Conservation (phyloP, 1,140 invertebrate species). For the Anoplophora glabripennis region DNA sequence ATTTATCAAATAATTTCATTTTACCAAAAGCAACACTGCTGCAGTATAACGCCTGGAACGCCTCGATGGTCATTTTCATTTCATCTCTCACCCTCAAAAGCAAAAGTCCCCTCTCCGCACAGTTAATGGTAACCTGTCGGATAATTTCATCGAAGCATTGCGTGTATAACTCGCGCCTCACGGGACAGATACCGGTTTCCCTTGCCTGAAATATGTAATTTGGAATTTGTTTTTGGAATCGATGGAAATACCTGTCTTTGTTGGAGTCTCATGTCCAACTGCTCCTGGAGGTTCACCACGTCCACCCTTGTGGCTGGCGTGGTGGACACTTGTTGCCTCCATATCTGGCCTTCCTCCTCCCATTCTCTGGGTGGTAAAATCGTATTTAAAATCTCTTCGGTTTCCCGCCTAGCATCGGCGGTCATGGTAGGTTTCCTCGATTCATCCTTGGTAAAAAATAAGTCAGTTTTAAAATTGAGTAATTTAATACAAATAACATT, state of each 20-base stretch:
- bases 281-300: slow-evolving; percentile 93
- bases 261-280: slow-evolving; percentile 87
- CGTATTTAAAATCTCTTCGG: slow-evolving; percentile 92
- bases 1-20: background rate
- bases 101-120: slow-evolving; percentile 92
- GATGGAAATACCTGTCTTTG: slow-evolving; percentile 63
- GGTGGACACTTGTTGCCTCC: slow-evolving; percentile 88
- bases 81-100: slow-evolving; percentile 91
- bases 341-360: slow-evolving; percentile 85
- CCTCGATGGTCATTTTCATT: slow-evolving; percentile 92
- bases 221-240: background rate
- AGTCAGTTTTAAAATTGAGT: background rate
- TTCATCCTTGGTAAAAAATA: slow-evolving; percentile 12
- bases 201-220: slow-evolving; percentile 58
- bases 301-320: slow-evolving; percentile 92
- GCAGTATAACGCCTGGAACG: slow-evolving; percentile 92
- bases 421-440: slow-evolving; percentile 35
- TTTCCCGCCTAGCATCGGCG: slow-evolving; percentile 66
- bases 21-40: slow-evolving; percentile 93
- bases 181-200: slow-evolving; percentile 95
- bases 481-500: background rate
- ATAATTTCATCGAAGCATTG: slow-evolving; percentile 97
- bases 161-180: slow-evolving; percentile 89
- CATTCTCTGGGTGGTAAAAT: slow-evolving; percentile 94
- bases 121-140: slow-evolving; percentile 94